Evolutionary conservation across 2,797 vertebrate species (phyloP), one percentile per base, ranked within the genome.

Genomic region (Avahi laniger): DNA sequence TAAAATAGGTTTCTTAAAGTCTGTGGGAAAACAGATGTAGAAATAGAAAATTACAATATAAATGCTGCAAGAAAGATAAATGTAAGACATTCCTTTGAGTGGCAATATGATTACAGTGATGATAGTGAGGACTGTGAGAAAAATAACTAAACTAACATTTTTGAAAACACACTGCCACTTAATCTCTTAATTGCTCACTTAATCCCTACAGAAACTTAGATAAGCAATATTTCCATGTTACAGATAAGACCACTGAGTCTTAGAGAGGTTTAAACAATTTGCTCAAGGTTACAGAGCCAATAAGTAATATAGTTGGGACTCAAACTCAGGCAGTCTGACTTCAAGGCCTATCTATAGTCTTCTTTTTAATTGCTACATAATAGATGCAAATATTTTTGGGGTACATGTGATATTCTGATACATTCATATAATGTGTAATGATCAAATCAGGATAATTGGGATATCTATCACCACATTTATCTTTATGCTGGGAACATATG

Each of bases 41-140:
- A 92, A 94, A 81, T n/a, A 81, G 24, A 91, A 91, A 91, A 35
- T 92, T 89, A 73, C 30, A 92, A 63, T 35, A 86, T 67, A 94
- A 59, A 72, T 38, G 28, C 30, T 86, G 43, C 33, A 90, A 35
- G 10, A 35, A n/a, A 78, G 7, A 70, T 22, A 92, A 94, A 89
- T 61, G 82, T 26, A 82, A 87, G 35, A 76, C 54, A 79, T 24
- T 92, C 28, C 73, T 82, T 89, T 81, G 38, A 82, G 78, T 69
- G 70, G n/a, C 24, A 35, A 35, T 10, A 69, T 43, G 46, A 70
- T 82, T 78, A 92, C 6, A 67, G 38, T 7, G 67, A 38, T 84
- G 48, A 89, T 9, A 69, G 15, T 26, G 52, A 93, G 67, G 91
- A 76, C 28, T 7, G 2, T 65, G 35, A 85, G 41, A 75, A 54